phyloP scores from a whole-genome alignment of 2,888 invertebrate species.

The Drosophila sordidapex region DNA sequence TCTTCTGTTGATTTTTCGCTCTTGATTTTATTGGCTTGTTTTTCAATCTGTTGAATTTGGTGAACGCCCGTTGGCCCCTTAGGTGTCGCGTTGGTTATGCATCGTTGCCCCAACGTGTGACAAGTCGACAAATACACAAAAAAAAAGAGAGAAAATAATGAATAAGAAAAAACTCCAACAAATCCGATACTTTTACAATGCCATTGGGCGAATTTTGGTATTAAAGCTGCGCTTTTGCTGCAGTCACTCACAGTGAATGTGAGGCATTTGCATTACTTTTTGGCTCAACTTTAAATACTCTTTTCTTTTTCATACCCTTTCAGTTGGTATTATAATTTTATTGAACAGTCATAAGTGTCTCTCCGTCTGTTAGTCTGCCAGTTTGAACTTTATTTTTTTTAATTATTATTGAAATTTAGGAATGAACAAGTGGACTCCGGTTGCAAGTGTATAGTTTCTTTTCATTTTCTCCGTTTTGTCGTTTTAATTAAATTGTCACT shows the following conservation, averaged over 20 bases:
- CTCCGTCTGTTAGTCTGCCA: not conserved
- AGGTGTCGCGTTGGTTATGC: constrained; percentile 55
- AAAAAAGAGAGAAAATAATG: not conserved
- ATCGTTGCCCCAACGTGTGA: constrained; percentile 32
- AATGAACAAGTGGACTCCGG: not conserved
- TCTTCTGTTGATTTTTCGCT: constrained; percentile 8
- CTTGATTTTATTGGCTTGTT: constrained; percentile 43
- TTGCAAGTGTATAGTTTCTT: not conserved
- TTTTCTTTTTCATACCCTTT: not conserved
- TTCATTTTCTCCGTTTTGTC: constrained; percentile 1
- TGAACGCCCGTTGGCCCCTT: constrained; percentile 22
- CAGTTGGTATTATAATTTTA: not conserved
- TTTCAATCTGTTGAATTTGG: constrained; percentile 50
- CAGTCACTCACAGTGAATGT: not conserved
- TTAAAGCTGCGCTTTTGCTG: constrained; percentile 31
- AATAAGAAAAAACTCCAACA: constrained; percentile 1
- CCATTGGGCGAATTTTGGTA: constrained; percentile 4
- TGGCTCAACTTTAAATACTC: constrained; percentile 15
- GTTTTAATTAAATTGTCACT: constrained; percentile 37
- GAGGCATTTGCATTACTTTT: constrained; percentile 1
- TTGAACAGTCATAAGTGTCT: not conserved
- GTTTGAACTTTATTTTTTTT: not conserved
- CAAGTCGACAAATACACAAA: constrained; percentile 20
- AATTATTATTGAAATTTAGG: not conserved
- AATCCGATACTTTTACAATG: constrained; percentile 11